Conservation (phyloP, 2,113 vertebrate genomes). For the Mesembrinibis cayennensis region DNA sequence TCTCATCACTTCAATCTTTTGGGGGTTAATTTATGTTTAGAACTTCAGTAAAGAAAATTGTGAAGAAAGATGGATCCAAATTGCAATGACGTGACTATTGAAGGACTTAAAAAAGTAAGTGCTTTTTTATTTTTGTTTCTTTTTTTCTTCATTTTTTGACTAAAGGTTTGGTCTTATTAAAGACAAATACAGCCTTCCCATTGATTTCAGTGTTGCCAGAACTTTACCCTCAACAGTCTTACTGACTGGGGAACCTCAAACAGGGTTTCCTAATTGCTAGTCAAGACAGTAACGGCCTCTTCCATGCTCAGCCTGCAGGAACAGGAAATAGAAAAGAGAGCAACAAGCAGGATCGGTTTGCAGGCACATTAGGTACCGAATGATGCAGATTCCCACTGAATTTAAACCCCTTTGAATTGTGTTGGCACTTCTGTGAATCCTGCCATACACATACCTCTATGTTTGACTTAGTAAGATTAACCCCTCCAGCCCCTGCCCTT, state of each 20-base stretch:
- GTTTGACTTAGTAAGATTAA: background rate
- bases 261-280: background rate
- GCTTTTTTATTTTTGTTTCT: background rate
- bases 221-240: background rate
- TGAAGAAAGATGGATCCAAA: background rate
- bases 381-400: background rate
- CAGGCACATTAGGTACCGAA: background rate
- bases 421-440: background rate
- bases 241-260: background rate
- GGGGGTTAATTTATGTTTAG: background rate
- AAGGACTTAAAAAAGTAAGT: background rate
- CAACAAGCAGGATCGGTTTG: background rate
- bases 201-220: background rate
- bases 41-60: background rate
- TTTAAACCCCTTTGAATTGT: background rate
- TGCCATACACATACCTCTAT: background rate
- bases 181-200: background rate
- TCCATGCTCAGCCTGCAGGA: background rate
- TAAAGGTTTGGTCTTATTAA: background rate
- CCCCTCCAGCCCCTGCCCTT: background rate
- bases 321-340: background rate
- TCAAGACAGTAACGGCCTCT: background rate
- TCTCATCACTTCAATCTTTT: background rate
- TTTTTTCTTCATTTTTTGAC: background rate
- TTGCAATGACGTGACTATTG: background rate